Conservation (phyloP, 2,113 vertebrate genomes). For the Calidris pugnax region DNA sequence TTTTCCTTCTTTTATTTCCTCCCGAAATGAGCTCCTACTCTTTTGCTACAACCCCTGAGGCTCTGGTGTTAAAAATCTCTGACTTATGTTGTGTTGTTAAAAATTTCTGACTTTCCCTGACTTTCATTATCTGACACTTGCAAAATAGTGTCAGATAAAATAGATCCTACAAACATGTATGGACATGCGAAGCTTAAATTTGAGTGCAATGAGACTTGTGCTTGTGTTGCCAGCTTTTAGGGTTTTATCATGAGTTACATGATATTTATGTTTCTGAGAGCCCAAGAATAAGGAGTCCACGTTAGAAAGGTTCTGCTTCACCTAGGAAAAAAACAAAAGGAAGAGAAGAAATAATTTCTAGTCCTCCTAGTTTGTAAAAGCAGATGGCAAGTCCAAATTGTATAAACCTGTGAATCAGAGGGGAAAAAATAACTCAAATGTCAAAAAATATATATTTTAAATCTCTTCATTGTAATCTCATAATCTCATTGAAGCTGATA, state of each 20-base stretch:
- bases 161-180: neutral
- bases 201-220: neutral
- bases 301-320: neutral
- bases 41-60: neutral
- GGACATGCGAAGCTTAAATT: neutral
- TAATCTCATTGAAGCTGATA: neutral
- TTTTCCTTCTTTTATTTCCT: conserved; percentile 19
- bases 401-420: neutral
- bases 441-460: neutral
- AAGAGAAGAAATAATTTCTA: neutral
- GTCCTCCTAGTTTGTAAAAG: neutral
- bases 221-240: neutral
- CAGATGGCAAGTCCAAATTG: neutral
- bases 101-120: conserved; percentile 20
- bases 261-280: neutral
- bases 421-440: neutral
- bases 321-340: neutral
- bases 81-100: neutral
- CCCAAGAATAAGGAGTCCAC: neutral
- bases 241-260: neutral
- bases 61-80: conserved; percentile 32
- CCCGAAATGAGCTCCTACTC: neutral
- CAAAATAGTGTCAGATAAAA: conserved; percentile 47
- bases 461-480: neutral
- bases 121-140: conserved; percentile 4